Evolutionary conservation across 2,888 invertebrate genomes (phyloP).

Genomic region (Pseudeuparius sepicola): DNA sequence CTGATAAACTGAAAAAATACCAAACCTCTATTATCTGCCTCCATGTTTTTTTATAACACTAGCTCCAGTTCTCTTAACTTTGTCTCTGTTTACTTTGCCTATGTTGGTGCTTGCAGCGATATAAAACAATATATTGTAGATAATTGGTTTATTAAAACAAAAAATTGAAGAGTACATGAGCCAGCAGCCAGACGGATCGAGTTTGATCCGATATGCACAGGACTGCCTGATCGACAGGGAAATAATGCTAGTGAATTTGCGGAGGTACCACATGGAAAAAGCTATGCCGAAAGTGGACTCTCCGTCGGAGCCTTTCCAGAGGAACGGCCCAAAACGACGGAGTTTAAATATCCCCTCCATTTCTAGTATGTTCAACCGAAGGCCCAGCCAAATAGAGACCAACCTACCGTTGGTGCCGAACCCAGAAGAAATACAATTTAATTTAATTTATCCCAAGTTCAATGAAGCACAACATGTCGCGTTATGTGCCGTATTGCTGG

Average conservation of each 20-base stretch:
- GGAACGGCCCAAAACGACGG: conserved; percentile 60
- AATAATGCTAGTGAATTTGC: conserved; percentile 60
- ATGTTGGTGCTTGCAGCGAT: too few relatives aligned
- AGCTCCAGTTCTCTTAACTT: too few relatives aligned
- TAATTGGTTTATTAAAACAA: conserved; percentile 70
- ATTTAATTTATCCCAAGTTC: conserved; percentile 35
- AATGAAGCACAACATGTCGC: conserved; percentile 51
- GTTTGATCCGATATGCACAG: conserved; percentile 67
- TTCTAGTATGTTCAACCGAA: conserved; percentile 47
- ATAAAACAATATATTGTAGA: conserved; percentile 46
- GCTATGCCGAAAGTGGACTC: conserved; percentile 18
- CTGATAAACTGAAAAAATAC: too few relatives aligned
- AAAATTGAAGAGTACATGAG: conserved; percentile 73
- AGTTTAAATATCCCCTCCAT: conserved; percentile 70
- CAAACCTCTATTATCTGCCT: too few relatives aligned
- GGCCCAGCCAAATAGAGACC: conserved; percentile 43
- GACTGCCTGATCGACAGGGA: conserved; percentile 71
- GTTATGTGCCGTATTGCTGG: conserved; percentile 77
- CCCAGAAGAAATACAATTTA: conserved; percentile 29
- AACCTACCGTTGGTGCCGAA: conserved; percentile 28
- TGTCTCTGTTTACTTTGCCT: too few relatives aligned
- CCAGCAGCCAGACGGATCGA: conserved; percentile 47
- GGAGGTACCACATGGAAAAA: conserved; percentile 49
- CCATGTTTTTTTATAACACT: too few relatives aligned
- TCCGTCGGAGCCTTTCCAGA: conserved; percentile 44